Evolutionary conservation across 2,797 vertebrate genomes (phyloP), one percentile per base, ranked within the genome.

Genomic region (Gila robusta): DNA sequence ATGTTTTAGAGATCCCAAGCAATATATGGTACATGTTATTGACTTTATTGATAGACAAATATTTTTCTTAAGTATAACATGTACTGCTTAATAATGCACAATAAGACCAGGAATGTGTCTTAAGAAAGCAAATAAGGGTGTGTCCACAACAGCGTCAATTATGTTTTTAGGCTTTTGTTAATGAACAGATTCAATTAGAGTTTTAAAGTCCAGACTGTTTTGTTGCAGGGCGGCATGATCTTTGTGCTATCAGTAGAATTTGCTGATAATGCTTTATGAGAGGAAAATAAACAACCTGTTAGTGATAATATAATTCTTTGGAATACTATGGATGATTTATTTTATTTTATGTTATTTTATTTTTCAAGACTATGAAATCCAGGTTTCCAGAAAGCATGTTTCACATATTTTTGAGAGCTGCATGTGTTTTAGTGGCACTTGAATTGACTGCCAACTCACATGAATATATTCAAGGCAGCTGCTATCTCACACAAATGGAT

Each of bases 401-500:
- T 71, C n/a, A 82, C 16, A 16, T 21, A 14, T 62, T 59, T 19
- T 67, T 81, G 16, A 19, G 19, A 35, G 54, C 41, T 49, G 41
- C 56, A 83, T 83, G 56, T 83, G 56, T 76, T 83, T 62, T 26
- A 52, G 23, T 47, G 26, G 12, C 39, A 71, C 47, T 69, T 44
- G 14, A 28, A 26, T 37, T 37, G 54, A 5, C 39, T 74, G 12
- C 35, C 69, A 41, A n/a, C 19, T 39, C 19, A 1, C 19, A 52
- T 83, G 66, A 44, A 83, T 67, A 71, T 64, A 64, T 83, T 83
- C 10, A 41, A n/a, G 23, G 16, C 64, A 82, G 41, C 79, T 83
- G 70, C 28, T 59, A 52, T 35, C 32, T 62, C 28, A 4, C 47
- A 80, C 17, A 76, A 59, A 54, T 83, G 82, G 72, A 83, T 66